Evolutionary conservation across 2,113 vertebrate genomes (phyloP).

Genomic region (Perca schrenkii): DNA sequence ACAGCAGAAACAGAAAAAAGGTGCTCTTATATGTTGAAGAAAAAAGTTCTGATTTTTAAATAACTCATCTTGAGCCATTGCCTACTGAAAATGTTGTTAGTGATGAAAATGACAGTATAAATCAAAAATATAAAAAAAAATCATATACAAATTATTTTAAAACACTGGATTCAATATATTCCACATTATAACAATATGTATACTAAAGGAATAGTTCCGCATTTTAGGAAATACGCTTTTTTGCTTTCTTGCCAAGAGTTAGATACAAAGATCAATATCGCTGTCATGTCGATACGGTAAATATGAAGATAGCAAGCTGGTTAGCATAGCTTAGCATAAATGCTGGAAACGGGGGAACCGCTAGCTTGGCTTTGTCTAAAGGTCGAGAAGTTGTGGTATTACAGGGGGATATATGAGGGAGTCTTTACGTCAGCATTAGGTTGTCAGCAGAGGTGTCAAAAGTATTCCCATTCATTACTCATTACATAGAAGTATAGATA

Average conservation of each 20-base stretch:
- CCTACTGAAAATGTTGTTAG: neutral
- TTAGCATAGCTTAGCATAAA: slow-evolving; percentile 20
- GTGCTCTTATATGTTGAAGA: neutral
- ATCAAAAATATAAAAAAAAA: neutral
- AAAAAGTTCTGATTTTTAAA: neutral
- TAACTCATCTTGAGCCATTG: neutral
- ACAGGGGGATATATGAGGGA: neutral
- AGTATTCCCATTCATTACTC: too few species aligned
- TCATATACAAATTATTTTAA: neutral
- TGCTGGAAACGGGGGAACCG: neutral
- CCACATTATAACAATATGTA: neutral
- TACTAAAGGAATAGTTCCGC: neutral
- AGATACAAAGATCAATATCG: neutral
- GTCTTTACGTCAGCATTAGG: neutral
- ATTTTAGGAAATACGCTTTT: neutral
- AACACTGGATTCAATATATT: slow-evolving; percentile 8
- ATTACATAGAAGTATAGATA: too few species aligned
- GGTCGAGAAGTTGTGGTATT: neutral
- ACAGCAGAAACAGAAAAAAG: slow-evolving; percentile 11
- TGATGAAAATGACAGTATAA: slow-evolving; percentile 8
- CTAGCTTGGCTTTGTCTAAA: neutral
- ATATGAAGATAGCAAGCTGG: neutral
- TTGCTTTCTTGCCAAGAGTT: neutral
- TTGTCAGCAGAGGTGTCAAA: neutral
- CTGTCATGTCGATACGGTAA: neutral